Base-by-base conservation (phyloP, 2,888 invertebrate genomes). In the Agrotis segetum region DNA sequence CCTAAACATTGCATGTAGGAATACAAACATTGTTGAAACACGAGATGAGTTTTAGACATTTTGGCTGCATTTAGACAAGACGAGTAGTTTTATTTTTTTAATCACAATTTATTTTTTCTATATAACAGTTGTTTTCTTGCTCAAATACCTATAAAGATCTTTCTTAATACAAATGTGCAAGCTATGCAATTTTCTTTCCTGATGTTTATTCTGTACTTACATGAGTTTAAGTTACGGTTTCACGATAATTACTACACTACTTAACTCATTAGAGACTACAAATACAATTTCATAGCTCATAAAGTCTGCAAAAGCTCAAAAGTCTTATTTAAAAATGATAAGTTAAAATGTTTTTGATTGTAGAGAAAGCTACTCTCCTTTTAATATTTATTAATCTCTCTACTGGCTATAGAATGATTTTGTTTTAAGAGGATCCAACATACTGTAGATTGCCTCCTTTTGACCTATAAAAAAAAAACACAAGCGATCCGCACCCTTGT, bases 1-100 rank as follows among this genome's bases (percentile, higher is more conserved):
- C 49, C 66, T 76, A 67, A 80, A 71, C 76, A 76, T 56, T 64
- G 60, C 52, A 59, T 60, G 65, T 29, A 46, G 24, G 49, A 21
- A 77, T 71, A 67, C 59, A 63, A 64, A 34, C 56, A 56, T 71
- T 60, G 50, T 19, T 65, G 29, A 65, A 64, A 58, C 58, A 69
- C 55, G 34, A 75, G 44, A 59, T 49, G 49, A 49, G 21, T 59
- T 62, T 61, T 24, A 7, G 3, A 46, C 24, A 50, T 40, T 55
- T 50, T 65, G 44, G 9, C n/a, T 52, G 21, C 29, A 34, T 53
- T 47, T n/a, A 11, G 17, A 17, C 52, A 47, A 21, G 29, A 46
- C 2, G 6, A 21, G 46, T 21, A 16, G 6, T 44, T 44, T 29
- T 3, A 17, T 21, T 21, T 34, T 24, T 16, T 13, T 13, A 6